phyloP scores from a whole-genome alignment of 1,140 invertebrate species.

The Nasonia vitripennis region DNA sequence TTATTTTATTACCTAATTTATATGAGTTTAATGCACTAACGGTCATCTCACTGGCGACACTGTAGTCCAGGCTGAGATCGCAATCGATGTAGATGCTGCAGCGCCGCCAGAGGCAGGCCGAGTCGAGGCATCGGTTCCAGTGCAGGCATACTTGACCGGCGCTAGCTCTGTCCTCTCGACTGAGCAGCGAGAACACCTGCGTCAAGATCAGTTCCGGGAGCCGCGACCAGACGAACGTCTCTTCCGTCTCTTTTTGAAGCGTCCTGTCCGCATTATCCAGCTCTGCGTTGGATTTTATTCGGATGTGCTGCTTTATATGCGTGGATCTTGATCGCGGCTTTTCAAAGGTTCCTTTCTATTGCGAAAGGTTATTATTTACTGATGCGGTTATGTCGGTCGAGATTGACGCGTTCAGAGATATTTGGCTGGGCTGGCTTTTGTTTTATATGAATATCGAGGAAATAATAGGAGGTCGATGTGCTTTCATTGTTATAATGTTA shows the following conservation, averaged over 20 bases:
- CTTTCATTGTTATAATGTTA: too few species aligned
- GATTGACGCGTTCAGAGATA: too few species aligned
- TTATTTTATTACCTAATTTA: not conserved
- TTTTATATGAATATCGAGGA: too few species aligned
- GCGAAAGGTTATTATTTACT: too few species aligned
- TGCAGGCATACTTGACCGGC: constrained; percentile 66
- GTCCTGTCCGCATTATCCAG: constrained; percentile 33
- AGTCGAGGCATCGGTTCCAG: constrained; percentile 67
- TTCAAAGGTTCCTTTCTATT: too few species aligned
- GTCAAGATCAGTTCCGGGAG: constrained; percentile 73
- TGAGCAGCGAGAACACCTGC: constrained; percentile 69
- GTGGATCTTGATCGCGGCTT: too few species aligned
- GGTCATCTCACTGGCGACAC: constrained; percentile 63
- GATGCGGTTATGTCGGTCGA: too few species aligned
- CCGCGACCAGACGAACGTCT: constrained; percentile 66
- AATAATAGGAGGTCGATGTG: too few species aligned
- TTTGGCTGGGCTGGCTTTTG: too few species aligned
- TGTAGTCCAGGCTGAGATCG: constrained; percentile 65
- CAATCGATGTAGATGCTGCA: constrained; percentile 69
- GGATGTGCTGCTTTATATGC: too few species aligned
- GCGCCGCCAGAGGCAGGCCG: constrained; percentile 71
- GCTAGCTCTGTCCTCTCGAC: constrained; percentile 63
- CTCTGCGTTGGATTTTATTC: not conserved
- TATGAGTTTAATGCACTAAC: constrained; percentile 48
- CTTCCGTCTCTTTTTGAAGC: not conserved